Percentiles rank a stretch among this genome's conserved stretches.
Conservation (phyloP, 2,797 vertebrate genomes). For the Melanotaenia pygmaea region DNA sequence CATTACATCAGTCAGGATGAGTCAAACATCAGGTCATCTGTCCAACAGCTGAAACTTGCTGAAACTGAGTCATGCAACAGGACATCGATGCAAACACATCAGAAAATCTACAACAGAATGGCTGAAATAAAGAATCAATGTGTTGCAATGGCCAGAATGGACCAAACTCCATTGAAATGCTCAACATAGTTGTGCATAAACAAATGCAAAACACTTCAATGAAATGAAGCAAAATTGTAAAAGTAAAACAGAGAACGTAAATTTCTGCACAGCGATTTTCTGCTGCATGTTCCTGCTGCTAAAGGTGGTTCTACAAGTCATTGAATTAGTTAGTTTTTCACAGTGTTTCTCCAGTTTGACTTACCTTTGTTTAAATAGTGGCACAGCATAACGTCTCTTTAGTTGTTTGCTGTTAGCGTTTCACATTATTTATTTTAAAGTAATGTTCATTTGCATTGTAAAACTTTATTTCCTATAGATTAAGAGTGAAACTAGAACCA, state of each 20-base stretch:
- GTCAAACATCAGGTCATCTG: not conserved
- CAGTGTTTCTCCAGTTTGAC: not conserved
- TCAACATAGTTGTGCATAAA: not conserved
- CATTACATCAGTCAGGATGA: not conserved
- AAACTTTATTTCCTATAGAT: not conserved
- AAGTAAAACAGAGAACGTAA: not conserved
- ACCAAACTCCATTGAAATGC: not conserved
- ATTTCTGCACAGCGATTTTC: not conserved
- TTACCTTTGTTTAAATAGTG: not conserved
- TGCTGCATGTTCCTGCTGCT: not conserved
- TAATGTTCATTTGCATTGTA: not conserved
- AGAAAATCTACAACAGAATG: not conserved
- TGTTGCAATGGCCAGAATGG: not conserved
- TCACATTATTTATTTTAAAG: not conserved
- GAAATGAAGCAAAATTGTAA: not conserved
- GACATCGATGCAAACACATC: not conserved
- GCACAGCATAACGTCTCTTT: not conserved
- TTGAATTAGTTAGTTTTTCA: not conserved
- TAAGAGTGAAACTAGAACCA: not conserved
- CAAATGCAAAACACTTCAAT: not conserved
- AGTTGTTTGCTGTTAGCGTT: not conserved
- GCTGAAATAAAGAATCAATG: not conserved
- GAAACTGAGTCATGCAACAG: no score
- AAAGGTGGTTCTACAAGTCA: not conserved
- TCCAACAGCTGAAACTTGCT: no score